Percentiles rank a stretch among this genome's conserved stretches.
These are phyloP conservation scores for Myathropa florea DNA, from an alignment of 2,888 invertebrate genomes.

Conservation along the genomic window DNA sequence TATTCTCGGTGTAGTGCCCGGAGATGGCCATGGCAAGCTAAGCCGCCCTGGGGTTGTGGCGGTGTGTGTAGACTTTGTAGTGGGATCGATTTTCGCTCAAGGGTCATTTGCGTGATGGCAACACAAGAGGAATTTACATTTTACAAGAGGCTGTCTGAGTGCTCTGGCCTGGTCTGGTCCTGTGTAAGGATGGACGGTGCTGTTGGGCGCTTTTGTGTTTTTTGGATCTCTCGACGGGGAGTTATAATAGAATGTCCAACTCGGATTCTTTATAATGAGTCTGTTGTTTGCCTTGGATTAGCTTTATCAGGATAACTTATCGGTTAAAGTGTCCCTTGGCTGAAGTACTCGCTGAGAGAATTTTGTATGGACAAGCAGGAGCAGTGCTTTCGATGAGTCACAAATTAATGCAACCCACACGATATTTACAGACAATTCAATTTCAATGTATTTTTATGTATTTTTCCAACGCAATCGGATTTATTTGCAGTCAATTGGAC, in stretches of 20 bases:
- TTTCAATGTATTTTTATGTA: too few species aligned
- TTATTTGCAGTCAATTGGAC: too few species aligned
- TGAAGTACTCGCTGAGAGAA: background rate
- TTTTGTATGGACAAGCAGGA: background rate
- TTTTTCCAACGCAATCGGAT: too few species aligned
- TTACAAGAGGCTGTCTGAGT: background rate
- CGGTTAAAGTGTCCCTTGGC: background rate
- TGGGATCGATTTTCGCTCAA: slow-evolving; percentile 27
- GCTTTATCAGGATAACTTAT: background rate
- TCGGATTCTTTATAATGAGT: background rate
- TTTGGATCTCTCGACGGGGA: background rate
- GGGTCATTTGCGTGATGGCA: slow-evolving; percentile 38
- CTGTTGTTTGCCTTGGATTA: background rate
- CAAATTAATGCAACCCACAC: too few species aligned
- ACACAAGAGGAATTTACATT: slow-evolving; percentile 24
- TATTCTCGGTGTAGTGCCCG: background rate
- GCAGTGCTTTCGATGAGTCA: too few species aligned
- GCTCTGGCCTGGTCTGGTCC: background rate
- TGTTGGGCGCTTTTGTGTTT: background rate
- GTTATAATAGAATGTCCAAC: background rate
- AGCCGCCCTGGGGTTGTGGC: too few species aligned
- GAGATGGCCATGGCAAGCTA: background rate
- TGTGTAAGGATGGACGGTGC: background rate
- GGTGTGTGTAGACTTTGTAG: background rate
- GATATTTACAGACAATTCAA: too few species aligned